These are phyloP conservation scores for Scaptomyza flava DNA, from an alignment of 2,888 invertebrate species.

Conservation along the genomic window DNA sequence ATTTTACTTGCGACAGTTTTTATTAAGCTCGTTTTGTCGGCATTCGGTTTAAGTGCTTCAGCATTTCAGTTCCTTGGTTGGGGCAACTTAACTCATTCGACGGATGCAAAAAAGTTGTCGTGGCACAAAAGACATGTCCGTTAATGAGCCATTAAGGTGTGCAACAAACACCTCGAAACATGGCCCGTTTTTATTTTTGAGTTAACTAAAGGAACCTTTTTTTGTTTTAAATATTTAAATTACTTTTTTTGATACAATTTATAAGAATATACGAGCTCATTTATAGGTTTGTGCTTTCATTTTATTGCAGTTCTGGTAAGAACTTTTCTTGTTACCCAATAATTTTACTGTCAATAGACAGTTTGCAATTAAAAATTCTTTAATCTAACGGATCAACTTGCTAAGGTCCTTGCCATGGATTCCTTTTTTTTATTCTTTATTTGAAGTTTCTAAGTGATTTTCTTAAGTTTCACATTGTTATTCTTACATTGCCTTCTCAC, in stretches of 20 bases:
- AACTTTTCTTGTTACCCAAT: no score
- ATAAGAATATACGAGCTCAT: not conserved
- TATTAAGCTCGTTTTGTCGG: slow-evolving; percentile 78
- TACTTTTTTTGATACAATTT: not conserved
- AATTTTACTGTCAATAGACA: no score
- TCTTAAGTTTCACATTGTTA: not conserved
- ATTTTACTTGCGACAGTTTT: slow-evolving; percentile 69
- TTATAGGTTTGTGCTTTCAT: not conserved
- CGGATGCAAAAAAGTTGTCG: slow-evolving; percentile 55
- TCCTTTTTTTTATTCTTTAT: not conserved
- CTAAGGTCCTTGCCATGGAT: no score
- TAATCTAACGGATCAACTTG: no score
- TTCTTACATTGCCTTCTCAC: not conserved
- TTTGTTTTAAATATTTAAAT: no score
- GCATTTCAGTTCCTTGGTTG: slow-evolving; percentile 6
- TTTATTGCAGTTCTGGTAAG: no score
- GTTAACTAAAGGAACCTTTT: not conserved
- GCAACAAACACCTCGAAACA: slow-evolving; percentile 40
- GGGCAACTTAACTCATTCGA: slow-evolving; percentile 15
- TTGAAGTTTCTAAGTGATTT: not conserved
- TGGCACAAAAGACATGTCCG: slow-evolving; percentile 59
- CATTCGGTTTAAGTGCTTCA: slow-evolving; percentile 45
- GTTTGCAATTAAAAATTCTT: no score
- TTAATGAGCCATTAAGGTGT: slow-evolving; percentile 79
- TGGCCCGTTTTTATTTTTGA: not conserved